Evolutionary conservation across 2,888 invertebrate species (phyloP).

Genomic region (Chesias legatella): DNA sequence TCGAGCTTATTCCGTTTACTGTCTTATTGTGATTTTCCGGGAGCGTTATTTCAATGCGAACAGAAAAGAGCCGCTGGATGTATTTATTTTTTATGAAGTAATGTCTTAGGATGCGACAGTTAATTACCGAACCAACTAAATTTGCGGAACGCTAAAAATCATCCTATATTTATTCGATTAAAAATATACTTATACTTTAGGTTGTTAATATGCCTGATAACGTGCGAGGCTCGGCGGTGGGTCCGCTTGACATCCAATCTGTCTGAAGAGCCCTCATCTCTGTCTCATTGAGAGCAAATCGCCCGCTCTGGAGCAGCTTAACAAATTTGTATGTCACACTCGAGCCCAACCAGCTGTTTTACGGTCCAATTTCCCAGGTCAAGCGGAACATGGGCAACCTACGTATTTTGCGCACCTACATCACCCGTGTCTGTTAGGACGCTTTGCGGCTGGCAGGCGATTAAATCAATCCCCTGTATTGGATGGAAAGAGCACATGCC

Average conservation of each 20-base stretch:
- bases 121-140: too few relatives aligned
- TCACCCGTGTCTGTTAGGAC: constrained; percentile 26
- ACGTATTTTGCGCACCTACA: constrained; percentile 18
- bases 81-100: too few relatives aligned
- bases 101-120: too few relatives aligned
- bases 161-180: constrained; percentile 39
- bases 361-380: constrained; percentile 30
- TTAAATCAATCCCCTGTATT: constrained; percentile 32
- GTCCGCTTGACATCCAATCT: constrained; percentile 65
- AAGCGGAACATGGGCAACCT: constrained; percentile 11
- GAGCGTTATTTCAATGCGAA: too few relatives aligned
- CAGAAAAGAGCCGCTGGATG: too few relatives aligned
- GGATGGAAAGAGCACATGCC: constrained; percentile 22
- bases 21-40: too few relatives aligned
- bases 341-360: constrained; percentile 26
- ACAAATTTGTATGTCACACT: constrained; percentile 35
- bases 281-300: constrained; percentile 67
- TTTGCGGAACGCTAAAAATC: too few relatives aligned
- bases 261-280: constrained; percentile 56
- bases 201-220: constrained; percentile 33
- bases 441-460: constrained; percentile 30
- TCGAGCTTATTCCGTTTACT: too few relatives aligned
- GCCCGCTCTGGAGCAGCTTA: constrained; percentile 34
- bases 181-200: too few relatives aligned
- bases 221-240: constrained; percentile 34